phyloP scores from a whole-genome alignment of 2,797 vertebrate genomes.

The Pseudomugil tenellus region DNA sequence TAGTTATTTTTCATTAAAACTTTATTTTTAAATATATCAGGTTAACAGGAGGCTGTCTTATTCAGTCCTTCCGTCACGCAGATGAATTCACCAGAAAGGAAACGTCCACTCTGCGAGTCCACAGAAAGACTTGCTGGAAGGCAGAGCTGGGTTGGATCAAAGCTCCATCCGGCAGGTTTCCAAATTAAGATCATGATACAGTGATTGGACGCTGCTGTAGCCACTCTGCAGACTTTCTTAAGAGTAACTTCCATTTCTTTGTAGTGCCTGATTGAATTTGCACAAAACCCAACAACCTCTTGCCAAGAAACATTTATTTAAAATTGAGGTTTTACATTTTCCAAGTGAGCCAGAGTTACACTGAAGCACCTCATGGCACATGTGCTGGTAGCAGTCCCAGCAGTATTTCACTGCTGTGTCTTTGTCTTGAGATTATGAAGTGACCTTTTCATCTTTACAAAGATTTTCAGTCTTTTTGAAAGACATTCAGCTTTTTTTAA shows the following conservation, averaged over 20 bases:
- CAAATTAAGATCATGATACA: slow-evolving; percentile 26
- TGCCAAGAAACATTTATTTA: slow-evolving; percentile 52
- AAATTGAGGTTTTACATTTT: slow-evolving; percentile 46
- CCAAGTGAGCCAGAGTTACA: slow-evolving; percentile 42
- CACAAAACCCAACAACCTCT: slow-evolving; percentile 35
- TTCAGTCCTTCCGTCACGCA: not conserved
- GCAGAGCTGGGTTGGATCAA: slow-evolving; percentile 14
- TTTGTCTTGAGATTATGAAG: slow-evolving; percentile 10
- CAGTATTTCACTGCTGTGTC: slow-evolving; percentile 26
- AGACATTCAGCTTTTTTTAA: not conserved
- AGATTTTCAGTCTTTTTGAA: slow-evolving; percentile 3
- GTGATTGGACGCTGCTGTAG: slow-evolving; percentile 25
- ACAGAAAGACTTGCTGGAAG: slow-evolving; percentile 11
- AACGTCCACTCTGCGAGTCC: slow-evolving; percentile 10
- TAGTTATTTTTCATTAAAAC: no score
- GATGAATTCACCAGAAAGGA: slow-evolving; percentile 2
- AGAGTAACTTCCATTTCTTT: slow-evolving; percentile 47
- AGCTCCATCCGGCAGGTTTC: slow-evolving; percentile 15
- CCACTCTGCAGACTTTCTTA: slow-evolving; percentile 29
- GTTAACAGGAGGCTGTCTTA: not conserved
- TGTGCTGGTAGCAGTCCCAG: slow-evolving; percentile 35
- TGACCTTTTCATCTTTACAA: slow-evolving; percentile 1
- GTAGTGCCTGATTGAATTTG: slow-evolving; percentile 45
- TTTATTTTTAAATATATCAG: no score
- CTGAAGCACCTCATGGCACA: slow-evolving; percentile 57